Evolutionary conservation across 2,888 invertebrate genomes (phyloP).

Genomic region (Chromoteleia sp.): DNA sequence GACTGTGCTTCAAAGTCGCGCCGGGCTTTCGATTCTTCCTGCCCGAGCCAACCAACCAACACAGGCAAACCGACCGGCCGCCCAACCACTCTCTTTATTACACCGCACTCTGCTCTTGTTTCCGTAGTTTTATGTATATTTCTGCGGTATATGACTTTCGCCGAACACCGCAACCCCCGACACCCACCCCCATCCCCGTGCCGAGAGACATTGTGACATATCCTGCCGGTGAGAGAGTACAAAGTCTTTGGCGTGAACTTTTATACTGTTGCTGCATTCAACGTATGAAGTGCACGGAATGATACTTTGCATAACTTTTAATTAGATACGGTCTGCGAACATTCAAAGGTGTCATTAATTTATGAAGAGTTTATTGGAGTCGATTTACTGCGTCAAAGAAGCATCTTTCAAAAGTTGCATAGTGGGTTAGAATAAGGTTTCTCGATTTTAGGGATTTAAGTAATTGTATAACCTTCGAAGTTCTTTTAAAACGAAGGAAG

Average conservation of each 20-base stretch:
- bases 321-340: constrained; percentile 40
- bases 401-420: background rate
- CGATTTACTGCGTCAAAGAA: constrained; percentile 32
- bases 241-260: constrained; percentile 64
- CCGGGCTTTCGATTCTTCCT: constrained; percentile 68
- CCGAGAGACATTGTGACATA: constrained; percentile 53
- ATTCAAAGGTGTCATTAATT: constrained; percentile 33
- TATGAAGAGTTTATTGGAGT: constrained; percentile 29
- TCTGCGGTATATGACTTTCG: constrained; percentile 64
- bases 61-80: constrained; percentile 40
- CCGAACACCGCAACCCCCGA: constrained; percentile 50
- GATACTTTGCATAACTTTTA: constrained; percentile 45
- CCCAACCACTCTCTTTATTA: constrained; percentile 70
- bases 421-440: no score
- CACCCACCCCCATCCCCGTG: constrained; percentile 21
- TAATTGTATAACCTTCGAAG: no score
- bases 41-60: constrained; percentile 61
- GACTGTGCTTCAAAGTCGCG: constrained; percentile 76
- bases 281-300: constrained; percentile 40
- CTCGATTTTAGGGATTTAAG: no score
- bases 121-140: constrained; percentile 70
- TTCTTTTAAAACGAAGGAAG: no score
- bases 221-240: constrained; percentile 34
- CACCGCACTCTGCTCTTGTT: constrained; percentile 60
- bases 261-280: constrained; percentile 44